Percentiles rank a stretch among this genome's conserved stretches.
phyloP scores from a whole-genome alignment of 2,797 vertebrate genomes.

The Neoniphon sammara region DNA sequence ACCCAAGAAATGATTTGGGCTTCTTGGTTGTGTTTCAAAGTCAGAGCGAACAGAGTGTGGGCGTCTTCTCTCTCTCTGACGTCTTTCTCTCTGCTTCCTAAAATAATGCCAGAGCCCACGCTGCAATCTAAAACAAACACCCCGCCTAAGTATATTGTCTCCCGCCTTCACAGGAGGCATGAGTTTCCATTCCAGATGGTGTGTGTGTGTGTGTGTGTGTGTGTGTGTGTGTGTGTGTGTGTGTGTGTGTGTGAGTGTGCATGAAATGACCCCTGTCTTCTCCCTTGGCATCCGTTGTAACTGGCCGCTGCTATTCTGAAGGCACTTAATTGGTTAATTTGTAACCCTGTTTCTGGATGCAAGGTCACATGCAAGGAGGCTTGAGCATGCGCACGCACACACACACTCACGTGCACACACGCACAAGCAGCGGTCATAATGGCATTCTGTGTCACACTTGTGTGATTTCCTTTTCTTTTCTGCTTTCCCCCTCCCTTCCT shows the following conservation, averaged over 20 bases:
- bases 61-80: slow-evolving; percentile 42
- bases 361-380: slow-evolving; percentile 21
- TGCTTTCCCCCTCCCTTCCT: not conserved
- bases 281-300: slow-evolving; percentile 37
- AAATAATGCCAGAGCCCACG: slow-evolving; percentile 68
- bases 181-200: slow-evolving; percentile 62
- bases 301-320: slow-evolving; percentile 51
- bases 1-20: slow-evolving; percentile 24
- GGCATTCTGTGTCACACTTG: not conserved
- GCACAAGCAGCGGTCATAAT: not conserved
- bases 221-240: slow-evolving; percentile 16
- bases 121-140: slow-evolving; percentile 67
- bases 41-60: slow-evolving; percentile 35
- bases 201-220: slow-evolving; percentile 17
- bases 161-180: slow-evolving; percentile 44
- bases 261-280: slow-evolving; percentile 30
- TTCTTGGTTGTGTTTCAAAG: slow-evolving; percentile 32
- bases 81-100: slow-evolving; percentile 50
- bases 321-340: slow-evolving; percentile 66
- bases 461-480: not conserved
- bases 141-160: slow-evolving; percentile 56
- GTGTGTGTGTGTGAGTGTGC: slow-evolving; percentile 6
- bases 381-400: not conserved
- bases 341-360: slow-evolving; percentile 50
- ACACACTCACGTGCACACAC: slow-evolving; percentile 1